Percentiles rank a stretch among this genome's conserved stretches.
Conservation (phyloP, 1,140 invertebrate genomes). For the Lanistes nyassanus region DNA sequence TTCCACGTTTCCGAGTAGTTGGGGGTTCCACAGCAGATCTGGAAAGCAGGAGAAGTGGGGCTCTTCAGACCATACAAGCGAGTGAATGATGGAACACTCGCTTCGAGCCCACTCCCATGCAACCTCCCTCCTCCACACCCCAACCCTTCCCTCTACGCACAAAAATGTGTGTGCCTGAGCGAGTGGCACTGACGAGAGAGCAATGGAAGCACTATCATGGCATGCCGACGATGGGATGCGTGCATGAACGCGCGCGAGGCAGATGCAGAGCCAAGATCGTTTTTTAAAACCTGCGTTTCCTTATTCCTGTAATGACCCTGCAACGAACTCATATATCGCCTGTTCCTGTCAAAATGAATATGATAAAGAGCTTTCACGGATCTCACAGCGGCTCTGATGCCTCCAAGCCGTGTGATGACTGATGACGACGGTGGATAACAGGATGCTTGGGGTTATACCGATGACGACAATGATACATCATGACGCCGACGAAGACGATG, state of each 20-base stretch:
- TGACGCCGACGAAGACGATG: neutral
- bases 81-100: neutral
- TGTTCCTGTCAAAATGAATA: neutral
- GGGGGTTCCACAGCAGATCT: too few relatives aligned
- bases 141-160: neutral
- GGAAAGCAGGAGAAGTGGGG: too few relatives aligned
- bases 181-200: neutral
- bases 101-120: too few relatives aligned
- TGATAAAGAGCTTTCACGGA: neutral
- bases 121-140: neutral
- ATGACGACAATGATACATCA: neutral
- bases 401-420: too few relatives aligned
- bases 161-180: neutral
- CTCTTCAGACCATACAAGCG: too few relatives aligned
- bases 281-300: too few relatives aligned
- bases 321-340: neutral
- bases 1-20: too few relatives aligned
- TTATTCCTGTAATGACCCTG: neutral
- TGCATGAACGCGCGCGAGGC: neutral
- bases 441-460: too few relatives aligned
- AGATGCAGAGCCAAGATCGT: neutral
- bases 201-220: neutral
- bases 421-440: neutral
- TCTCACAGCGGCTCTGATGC: neutral
- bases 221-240: neutral